Evolutionary conservation across 2,888 invertebrate species (phyloP).

Genomic region (Aphodius sticticus): DNA sequence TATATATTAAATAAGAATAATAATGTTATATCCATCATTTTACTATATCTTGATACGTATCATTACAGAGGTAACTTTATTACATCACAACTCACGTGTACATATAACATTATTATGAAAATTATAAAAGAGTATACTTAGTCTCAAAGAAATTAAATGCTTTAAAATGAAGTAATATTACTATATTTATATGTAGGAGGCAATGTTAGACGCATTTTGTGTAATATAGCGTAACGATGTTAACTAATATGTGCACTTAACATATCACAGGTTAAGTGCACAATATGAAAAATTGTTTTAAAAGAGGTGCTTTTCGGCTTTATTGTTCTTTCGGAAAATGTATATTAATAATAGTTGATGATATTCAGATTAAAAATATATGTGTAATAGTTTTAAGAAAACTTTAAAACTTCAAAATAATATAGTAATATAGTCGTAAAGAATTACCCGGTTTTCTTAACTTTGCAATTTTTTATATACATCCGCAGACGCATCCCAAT

Average conservation of each 20-base stretch:
- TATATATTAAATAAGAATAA: not conserved
- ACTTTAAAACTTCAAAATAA: slow-evolving; percentile 8
- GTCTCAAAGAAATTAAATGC: not conserved
- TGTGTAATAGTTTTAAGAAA: slow-evolving; percentile 4
- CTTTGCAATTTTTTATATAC: slow-evolving; percentile 15
- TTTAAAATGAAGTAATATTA: not conserved
- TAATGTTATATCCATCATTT: not conserved
- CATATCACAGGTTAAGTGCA: not conserved
- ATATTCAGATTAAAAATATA: not conserved
- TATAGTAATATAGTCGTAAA: slow-evolving; percentile 11
- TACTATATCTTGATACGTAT: not conserved
- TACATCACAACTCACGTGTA: not conserved
- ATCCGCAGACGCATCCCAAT: slow-evolving; percentile 23
- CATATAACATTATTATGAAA: not conserved
- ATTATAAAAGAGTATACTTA: not conserved
- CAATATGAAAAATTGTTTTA: slow-evolving; percentile 4
- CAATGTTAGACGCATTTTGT: not conserved
- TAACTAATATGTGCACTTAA: not conserved
- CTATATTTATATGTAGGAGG: not conserved
- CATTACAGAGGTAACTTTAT: not conserved
- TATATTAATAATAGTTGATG: slow-evolving; percentile 14
- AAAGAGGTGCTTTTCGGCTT: slow-evolving; percentile 24
- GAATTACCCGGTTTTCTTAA: not conserved
- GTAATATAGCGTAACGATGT: not conserved
- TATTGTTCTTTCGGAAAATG: slow-evolving; percentile 16